Evolutionary conservation across 92 coral and sea anemone genomes (phyloP).

Genomic region (Micromussa lordhowensis): DNA sequence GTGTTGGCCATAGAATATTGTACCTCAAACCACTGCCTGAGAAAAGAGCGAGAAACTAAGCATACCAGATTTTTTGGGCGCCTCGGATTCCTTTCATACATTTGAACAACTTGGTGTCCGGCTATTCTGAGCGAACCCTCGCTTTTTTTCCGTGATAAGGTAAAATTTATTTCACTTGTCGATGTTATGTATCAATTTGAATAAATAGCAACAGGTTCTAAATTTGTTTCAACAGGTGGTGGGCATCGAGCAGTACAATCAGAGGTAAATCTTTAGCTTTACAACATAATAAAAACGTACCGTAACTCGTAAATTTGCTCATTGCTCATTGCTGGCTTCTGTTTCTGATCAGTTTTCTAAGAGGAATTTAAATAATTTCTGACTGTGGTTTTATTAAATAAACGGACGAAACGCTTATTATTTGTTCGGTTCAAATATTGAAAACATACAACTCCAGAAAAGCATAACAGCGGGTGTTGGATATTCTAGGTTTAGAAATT

Average conservation of each 20-base stretch:
- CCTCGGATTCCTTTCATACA: background rate
- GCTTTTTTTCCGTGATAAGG: background rate
- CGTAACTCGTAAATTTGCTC: too few species aligned
- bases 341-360: background rate
- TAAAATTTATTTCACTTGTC: background rate
- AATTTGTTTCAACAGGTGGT: slow-evolving; percentile 28
- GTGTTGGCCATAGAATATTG: background rate
- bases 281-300: background rate
- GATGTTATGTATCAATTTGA: background rate
- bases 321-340: background rate
- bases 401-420: too few species aligned
- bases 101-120: background rate
- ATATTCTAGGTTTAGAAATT: background rate
- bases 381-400: background rate
- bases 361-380: background rate
- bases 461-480: background rate
- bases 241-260: background rate
- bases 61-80: background rate
- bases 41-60: background rate
- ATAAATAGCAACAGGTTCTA: slow-evolving; percentile 8
- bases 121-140: background rate
- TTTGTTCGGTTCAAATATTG: background rate
- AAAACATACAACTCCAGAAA: background rate
- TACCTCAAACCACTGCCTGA: background rate
- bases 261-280: background rate